Percentiles rank a stretch among this genome's conserved stretches.
Conservation (phyloP, 2,888 invertebrate species). For the Rhogogaster chlorosoma region DNA sequence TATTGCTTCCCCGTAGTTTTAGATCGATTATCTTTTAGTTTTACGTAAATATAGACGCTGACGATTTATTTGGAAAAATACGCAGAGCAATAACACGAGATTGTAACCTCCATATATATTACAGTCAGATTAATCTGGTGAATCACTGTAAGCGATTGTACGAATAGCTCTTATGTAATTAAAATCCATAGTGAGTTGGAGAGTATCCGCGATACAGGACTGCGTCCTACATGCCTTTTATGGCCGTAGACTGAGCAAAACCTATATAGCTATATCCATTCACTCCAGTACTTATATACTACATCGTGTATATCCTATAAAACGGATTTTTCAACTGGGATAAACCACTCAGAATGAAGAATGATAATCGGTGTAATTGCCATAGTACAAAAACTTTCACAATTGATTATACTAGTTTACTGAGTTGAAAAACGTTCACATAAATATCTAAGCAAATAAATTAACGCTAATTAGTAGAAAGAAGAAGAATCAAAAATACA, state of each 20-base stretch:
- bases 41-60: neutral
- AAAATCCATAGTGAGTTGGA: slow-evolving; percentile 20
- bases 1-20: neutral
- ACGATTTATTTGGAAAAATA: neutral
- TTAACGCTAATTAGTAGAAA: neutral
- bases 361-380: slow-evolving; percentile 11
- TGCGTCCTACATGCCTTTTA: slow-evolving; percentile 53
- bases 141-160: slow-evolving; percentile 15
- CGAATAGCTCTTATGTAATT: slow-evolving; percentile 41
- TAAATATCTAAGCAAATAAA: neutral
- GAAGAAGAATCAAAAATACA: neutral
- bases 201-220: slow-evolving; percentile 46
- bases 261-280: slow-evolving; percentile 45
- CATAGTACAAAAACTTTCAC: slow-evolving; percentile 1
- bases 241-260: slow-evolving; percentile 40
- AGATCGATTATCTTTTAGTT: neutral
- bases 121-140: neutral
- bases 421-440: neutral
- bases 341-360: neutral
- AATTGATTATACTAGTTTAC: neutral
- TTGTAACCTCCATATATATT: slow-evolving; percentile 13
- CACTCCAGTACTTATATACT: slow-evolving; percentile 37
- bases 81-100: neutral
- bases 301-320: neutral
- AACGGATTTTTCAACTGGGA: neutral